phyloP scores from a whole-genome alignment of 2,888 invertebrate species.

The Aleiodes alternator region DNA sequence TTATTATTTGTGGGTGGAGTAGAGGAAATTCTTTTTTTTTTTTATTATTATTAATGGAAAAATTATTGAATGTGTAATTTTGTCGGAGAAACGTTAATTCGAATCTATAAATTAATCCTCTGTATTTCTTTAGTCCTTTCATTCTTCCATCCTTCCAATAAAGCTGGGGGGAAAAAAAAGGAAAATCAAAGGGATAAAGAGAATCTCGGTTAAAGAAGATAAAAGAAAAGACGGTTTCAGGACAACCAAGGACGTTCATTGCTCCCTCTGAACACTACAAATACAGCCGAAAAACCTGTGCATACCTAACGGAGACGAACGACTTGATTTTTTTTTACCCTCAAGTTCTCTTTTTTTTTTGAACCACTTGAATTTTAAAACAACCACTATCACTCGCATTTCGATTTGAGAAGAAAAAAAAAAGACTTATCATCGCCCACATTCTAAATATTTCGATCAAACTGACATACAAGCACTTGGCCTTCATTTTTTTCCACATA shows the following conservation, averaged over 20 bases:
- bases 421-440: too few species aligned
- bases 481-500: neutral
- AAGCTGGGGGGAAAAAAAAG: too few species aligned
- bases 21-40: neutral
- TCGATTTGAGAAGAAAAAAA: too few species aligned
- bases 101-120: too few species aligned
- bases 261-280: slow-evolving; percentile 54
- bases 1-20: neutral
- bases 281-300: slow-evolving; percentile 51
- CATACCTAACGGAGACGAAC: slow-evolving; percentile 52
- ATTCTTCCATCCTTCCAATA: too few species aligned
- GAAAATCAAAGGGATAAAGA: too few species aligned
- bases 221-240: too few species aligned
- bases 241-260: slow-evolving; percentile 68
- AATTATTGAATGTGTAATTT: slow-evolving; percentile 17
- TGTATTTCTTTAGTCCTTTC: too few species aligned
- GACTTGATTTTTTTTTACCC: slow-evolving; percentile 13
- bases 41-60: neutral
- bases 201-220: too few species aligned
- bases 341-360: neutral
- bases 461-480: neutral
- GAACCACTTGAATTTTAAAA: too few species aligned
- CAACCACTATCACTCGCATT: too few species aligned
- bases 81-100: neutral
- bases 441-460: too few species aligned